These are phyloP conservation scores for Channa maculata DNA, from an alignment of 2,113 vertebrate species.

Conservation along the genomic window DNA sequence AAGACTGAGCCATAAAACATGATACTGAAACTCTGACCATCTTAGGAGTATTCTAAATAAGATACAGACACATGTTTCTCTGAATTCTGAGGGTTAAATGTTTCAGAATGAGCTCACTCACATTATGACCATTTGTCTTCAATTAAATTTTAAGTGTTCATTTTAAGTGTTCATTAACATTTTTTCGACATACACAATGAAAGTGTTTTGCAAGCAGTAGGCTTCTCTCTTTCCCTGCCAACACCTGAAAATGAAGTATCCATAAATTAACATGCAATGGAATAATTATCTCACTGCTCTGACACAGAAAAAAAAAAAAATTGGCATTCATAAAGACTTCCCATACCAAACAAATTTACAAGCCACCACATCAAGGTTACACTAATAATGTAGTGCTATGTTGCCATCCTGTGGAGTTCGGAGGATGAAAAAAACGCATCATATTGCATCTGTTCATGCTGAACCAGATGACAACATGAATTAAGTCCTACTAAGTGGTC, in stretches of 20 bases:
- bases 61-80: not conserved
- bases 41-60: too few relatives aligned
- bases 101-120: not conserved
- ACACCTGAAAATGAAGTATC: slow-evolving; percentile 37
- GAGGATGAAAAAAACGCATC: slow-evolving; percentile 19
- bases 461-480: slow-evolving; percentile 8
- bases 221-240: slow-evolving; percentile 30
- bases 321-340: slow-evolving; percentile 5
- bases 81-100: not conserved
- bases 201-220: slow-evolving; percentile 19
- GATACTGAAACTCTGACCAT: too few relatives aligned
- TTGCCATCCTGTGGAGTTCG: slow-evolving; percentile 73
- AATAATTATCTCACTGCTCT: slow-evolving; percentile 44
- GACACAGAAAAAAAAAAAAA: slow-evolving; percentile 22
- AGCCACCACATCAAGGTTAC: slow-evolving; percentile 46
- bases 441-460: slow-evolving; percentile 28
- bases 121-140: slow-evolving; percentile 12
- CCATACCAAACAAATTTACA: slow-evolving; percentile 30
- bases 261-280: slow-evolving; percentile 51
- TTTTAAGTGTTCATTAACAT: slow-evolving; percentile 11
- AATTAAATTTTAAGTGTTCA: slow-evolving; percentile 4
- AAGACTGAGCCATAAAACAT: too few relatives aligned
- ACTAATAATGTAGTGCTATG: slow-evolving; percentile 58
- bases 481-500: too few relatives aligned
- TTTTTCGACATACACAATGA: slow-evolving; percentile 12